Evolutionary conservation across 2,888 invertebrate genomes (phyloP).

Genomic region (Drosophila fungiperda): DNA sequence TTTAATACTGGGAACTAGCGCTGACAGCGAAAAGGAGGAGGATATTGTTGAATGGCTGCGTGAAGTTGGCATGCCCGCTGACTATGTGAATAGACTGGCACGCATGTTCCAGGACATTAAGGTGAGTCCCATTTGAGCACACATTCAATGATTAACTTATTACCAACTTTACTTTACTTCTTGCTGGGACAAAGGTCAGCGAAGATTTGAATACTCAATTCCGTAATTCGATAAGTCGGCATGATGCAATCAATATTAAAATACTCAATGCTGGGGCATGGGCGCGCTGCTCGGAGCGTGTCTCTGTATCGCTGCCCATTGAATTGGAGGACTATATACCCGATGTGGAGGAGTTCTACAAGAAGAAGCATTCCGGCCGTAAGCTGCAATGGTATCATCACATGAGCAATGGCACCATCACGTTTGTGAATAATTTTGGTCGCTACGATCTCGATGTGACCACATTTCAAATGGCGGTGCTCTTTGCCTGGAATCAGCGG

Average conservation of each 20-base stretch:
- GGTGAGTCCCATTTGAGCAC: slow-evolving; percentile 84
- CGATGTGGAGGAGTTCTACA: slow-evolving; percentile 99
- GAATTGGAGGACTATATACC: slow-evolving; percentile 99
- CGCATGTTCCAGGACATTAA: slow-evolving; percentile 99
- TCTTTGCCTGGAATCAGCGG: slow-evolving; percentile 99
- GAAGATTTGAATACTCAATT: slow-evolving; percentile 98
- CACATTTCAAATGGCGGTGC: slow-evolving; percentile 99
- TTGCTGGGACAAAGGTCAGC: slow-evolving; percentile 86
- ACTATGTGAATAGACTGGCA: slow-evolving; percentile 98
- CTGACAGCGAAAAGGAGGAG: slow-evolving; percentile 99
- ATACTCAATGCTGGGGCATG: slow-evolving; percentile 99
- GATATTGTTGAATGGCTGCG: slow-evolving; percentile 99
- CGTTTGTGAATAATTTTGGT: slow-evolving; percentile 96
- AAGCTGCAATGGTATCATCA: slow-evolving; percentile 99
- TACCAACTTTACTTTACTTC: neutral
- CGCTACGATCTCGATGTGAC: slow-evolving; percentile 99
- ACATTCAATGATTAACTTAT: neutral
- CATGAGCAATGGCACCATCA: slow-evolving; percentile 99
- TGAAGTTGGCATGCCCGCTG: slow-evolving; percentile 99
- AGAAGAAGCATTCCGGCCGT: slow-evolving; percentile 98
- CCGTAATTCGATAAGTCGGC: slow-evolving; percentile 91
- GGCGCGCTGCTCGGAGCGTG: slow-evolving; percentile 96
- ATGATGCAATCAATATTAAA: slow-evolving; percentile 98
- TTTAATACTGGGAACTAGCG: slow-evolving; percentile 98
- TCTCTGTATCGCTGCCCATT: slow-evolving; percentile 97